Evolutionary conservation across 2,113 vertebrate genomes (phyloP).

Genomic region (Pteropus alecto): DNA sequence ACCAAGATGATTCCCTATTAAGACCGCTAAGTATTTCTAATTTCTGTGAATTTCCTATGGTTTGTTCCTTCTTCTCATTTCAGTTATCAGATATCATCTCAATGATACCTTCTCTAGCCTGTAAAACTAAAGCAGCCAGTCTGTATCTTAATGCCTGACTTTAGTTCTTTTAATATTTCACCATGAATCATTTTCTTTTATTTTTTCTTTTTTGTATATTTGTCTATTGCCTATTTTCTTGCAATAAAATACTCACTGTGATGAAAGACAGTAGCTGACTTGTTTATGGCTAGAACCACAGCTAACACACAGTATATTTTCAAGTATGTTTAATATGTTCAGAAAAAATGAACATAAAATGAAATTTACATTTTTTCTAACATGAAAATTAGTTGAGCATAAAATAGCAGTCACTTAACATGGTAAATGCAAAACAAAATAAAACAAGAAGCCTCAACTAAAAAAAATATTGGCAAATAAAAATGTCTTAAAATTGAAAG

Average conservation of each 20-base stretch:
- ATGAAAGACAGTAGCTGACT: background rate
- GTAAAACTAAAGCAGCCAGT: background rate
- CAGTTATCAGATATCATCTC: background rate
- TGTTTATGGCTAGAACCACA: background rate
- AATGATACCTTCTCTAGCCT: background rate
- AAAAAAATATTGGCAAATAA: background rate
- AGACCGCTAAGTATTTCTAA: background rate
- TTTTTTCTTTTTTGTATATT: background rate
- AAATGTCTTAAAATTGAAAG: background rate
- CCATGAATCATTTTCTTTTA: background rate
- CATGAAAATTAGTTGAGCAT: slow-evolving; percentile 49
- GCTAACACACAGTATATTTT: background rate
- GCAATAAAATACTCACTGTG: background rate
- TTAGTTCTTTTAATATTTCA: slow-evolving; percentile 23
- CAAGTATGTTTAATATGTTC: background rate
- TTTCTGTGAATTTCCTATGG: background rate
- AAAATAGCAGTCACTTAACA: slow-evolving; percentile 15
- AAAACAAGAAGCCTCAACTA: background rate
- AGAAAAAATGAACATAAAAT: background rate
- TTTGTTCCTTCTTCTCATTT: background rate
- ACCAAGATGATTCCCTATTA: background rate
- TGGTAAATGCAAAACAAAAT: background rate
- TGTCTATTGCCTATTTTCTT: background rate
- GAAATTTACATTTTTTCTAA: slow-evolving; percentile 38
- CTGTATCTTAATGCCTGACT: background rate